Evolutionary conservation across 92 coral and sea anemone genomes (phyloP).

Genomic region (Virgularia gustaviana): DNA sequence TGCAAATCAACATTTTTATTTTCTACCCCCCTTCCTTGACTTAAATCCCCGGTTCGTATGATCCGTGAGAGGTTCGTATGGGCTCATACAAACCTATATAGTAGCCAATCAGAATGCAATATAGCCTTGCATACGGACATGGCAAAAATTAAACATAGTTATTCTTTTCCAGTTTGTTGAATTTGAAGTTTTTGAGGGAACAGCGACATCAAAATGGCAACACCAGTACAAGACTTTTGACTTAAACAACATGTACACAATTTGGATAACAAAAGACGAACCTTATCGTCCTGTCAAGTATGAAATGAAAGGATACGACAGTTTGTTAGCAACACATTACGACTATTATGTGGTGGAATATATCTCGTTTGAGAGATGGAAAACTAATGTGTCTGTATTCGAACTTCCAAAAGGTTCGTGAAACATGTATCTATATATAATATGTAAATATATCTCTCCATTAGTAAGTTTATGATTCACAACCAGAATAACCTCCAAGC

Average conservation of each 20-base stretch:
- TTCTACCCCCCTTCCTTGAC: too few species aligned
- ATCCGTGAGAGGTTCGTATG: too few species aligned
- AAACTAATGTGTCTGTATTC: constrained; percentile 67
- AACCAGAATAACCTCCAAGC: too few species aligned
- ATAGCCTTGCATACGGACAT: too few species aligned
- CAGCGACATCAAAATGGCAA: constrained; percentile 74
- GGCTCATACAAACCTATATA: background rate
- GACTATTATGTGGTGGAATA: constrained; percentile 84
- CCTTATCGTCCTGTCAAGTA: constrained; percentile 89
- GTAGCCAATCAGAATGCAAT: too few species aligned
- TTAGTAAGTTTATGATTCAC: too few species aligned
- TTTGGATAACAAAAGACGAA: constrained; percentile 69
- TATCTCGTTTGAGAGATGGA: constrained; percentile 93
- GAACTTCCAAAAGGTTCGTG: constrained; percentile 85
- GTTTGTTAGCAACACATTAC: constrained; percentile 81
- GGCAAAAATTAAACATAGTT: background rate
- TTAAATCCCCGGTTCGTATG: background rate
- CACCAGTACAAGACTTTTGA: constrained; percentile 80
- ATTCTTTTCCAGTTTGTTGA: constrained; percentile 54
- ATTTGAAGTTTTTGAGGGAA: constrained; percentile 77
- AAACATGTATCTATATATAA: too few species aligned
- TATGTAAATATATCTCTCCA: constrained; percentile 17
- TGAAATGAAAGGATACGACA: constrained; percentile 97
- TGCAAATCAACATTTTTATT: too few species aligned
- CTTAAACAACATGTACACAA: constrained; percentile 70